These are phyloP conservation scores for Drosophila flavopinicola DNA, from an alignment of 2,888 invertebrate species.

Conservation along the genomic window DNA sequence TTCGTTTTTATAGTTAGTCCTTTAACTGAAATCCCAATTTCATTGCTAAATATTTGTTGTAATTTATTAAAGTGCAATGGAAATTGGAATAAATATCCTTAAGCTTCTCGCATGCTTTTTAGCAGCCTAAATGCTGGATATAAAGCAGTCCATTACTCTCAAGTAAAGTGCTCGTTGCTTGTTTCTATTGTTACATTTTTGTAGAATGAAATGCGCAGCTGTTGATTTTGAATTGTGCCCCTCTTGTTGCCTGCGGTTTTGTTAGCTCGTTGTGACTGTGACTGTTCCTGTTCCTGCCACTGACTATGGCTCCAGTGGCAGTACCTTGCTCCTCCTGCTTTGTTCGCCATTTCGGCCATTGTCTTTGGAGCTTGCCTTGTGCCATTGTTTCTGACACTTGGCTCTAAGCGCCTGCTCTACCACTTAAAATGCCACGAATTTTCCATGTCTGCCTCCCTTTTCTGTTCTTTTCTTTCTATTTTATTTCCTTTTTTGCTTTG, in stretches of 20 bases:
- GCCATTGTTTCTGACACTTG: slow-evolving; percentile 71
- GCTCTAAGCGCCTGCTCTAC: slow-evolving; percentile 71
- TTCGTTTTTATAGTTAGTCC: no score
- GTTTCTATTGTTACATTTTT: slow-evolving; percentile 40
- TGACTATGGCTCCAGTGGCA: slow-evolving; percentile 13
- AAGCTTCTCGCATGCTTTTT: not conserved
- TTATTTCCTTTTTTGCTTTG: slow-evolving; percentile 11
- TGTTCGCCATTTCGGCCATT: slow-evolving; percentile 41
- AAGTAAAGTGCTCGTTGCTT: slow-evolving; percentile 6
- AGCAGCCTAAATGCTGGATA: slow-evolving; percentile 2
- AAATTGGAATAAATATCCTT: no score
- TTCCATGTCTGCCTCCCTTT: slow-evolving; percentile 33
- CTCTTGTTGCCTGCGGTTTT: slow-evolving; percentile 54
- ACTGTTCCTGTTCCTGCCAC: slow-evolving; percentile 50
- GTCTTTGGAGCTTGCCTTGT: slow-evolving; percentile 49
- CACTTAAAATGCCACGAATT: slow-evolving; percentile 69
- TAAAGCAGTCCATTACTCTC: not conserved
- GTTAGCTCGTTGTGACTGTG: slow-evolving; percentile 28
- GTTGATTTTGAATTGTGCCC: slow-evolving; percentile 72
- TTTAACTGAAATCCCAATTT: no score
- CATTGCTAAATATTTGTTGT: no score
- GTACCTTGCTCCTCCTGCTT: slow-evolving; percentile 17
- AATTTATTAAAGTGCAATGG: no score
- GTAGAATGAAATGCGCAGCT: slow-evolving; percentile 64
- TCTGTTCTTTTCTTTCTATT: slow-evolving; percentile 8